Evolutionary conservation across 1,140 invertebrate genomes (phyloP).

Genomic region (Dendroctonus ponderosae): DNA sequence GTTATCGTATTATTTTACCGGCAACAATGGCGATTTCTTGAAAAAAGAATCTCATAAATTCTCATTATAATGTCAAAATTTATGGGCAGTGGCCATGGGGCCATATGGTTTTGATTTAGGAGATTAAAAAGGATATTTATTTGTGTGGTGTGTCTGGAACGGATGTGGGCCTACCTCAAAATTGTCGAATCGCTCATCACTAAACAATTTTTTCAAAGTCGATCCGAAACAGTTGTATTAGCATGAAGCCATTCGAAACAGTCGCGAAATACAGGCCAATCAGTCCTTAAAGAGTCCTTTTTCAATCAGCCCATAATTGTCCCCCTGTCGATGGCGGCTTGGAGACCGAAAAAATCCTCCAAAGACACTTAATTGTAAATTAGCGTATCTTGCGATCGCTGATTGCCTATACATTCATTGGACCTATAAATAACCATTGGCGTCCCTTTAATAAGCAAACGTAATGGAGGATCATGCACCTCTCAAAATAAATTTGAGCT

Average conservation of each 20-base stretch:
- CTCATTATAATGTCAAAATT: constrained; percentile 31
- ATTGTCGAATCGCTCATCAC: constrained; percentile 6
- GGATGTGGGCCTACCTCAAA: neutral
- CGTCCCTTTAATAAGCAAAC: neutral
- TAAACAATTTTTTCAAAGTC: constrained; percentile 17
- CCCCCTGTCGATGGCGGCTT: constrained; percentile 11
- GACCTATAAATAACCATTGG: constrained; percentile 25
- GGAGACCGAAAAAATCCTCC: constrained; percentile 7
- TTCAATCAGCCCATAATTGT: constrained; percentile 22
- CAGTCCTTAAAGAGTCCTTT: constrained; percentile 12
- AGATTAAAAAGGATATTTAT: constrained; percentile 25
- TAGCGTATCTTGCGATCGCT: constrained; percentile 27
- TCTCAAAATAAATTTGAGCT: too few species aligned
- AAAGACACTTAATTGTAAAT: constrained; percentile 36
- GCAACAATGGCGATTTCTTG: constrained; percentile 27
- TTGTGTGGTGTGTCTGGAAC: constrained; percentile 9
- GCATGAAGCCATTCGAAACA: neutral
- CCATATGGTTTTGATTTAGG: constrained; percentile 29
- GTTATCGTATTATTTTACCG: constrained; percentile 24
- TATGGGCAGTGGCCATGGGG: constrained; percentile 20
- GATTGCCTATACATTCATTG: constrained; percentile 33
- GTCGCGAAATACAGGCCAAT: neutral
- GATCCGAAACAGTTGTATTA: neutral
- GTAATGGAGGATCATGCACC: too few species aligned
- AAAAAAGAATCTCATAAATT: constrained; percentile 28